Conservation (phyloP, 2,113 vertebrate species). For the Daubentonia madagascariensis region DNA sequence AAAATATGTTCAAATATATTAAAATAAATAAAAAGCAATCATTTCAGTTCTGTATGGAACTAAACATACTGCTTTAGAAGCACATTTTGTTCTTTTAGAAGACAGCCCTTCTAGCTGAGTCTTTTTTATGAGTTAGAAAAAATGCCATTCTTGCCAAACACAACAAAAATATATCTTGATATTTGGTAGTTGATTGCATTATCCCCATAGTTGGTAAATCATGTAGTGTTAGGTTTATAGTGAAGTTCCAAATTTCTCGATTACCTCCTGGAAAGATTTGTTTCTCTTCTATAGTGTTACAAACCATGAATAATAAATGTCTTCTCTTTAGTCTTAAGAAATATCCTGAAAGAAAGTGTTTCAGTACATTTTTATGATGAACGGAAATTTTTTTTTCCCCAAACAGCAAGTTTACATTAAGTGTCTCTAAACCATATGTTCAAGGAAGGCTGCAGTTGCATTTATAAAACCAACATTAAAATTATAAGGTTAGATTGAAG, state of each 20-base stretch:
- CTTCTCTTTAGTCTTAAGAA: conserved; percentile 41
- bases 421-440: conserved; percentile 3
- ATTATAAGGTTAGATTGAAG: background rate
- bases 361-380: conserved; percentile 29
- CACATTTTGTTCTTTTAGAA: conserved; percentile 46
- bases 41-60: background rate
- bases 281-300: conserved; percentile 18
- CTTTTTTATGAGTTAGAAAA: conserved; percentile 30
- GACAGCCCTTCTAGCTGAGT: background rate
- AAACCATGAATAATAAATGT: conserved; percentile 39
- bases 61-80: conserved; percentile 9
- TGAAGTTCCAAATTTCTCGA: conserved; percentile 37
- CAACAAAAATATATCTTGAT: conserved; percentile 27
- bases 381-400: background rate
- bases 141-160: conserved; percentile 27
- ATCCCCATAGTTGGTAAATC: conserved; percentile 18
- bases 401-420: background rate
- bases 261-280: conserved; percentile 49
- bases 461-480: conserved; percentile 28
- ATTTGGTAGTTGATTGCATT: conserved; percentile 9
- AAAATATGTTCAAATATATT: conserved; percentile 36
- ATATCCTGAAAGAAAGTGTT: conserved; percentile 31
- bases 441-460: background rate
- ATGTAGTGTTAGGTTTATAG: conserved; percentile 14
- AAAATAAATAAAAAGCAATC: conserved; percentile 44